Conservation (phyloP, 1,140 invertebrate genomes). For the Cherax destructor region DNA sequence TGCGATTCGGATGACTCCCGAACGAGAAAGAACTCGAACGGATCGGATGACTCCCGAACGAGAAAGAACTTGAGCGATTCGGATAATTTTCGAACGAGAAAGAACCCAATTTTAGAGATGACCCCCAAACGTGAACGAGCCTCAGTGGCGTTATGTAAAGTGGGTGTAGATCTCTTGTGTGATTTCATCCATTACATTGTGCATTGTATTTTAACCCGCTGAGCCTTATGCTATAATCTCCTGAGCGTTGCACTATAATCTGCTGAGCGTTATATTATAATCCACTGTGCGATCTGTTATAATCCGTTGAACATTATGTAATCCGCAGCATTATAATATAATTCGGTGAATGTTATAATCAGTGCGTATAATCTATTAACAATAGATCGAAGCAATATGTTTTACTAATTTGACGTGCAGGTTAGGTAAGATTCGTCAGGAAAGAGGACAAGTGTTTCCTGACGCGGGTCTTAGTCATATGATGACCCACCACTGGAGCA, state of each 20-base stretch:
- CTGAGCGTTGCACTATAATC: constrained; percentile 6
- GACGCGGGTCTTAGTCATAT: too few species aligned
- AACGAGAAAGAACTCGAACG: too few species aligned
- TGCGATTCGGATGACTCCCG: too few species aligned
- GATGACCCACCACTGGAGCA: too few species aligned
- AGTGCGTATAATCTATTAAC: constrained; percentile 12
- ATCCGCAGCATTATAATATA: constrained; percentile 18
- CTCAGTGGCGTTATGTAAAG: background rate
- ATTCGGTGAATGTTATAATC: constrained; percentile 21
- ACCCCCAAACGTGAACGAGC: too few species aligned
- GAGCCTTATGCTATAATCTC: background rate
- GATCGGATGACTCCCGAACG: too few species aligned
- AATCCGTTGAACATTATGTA: background rate
- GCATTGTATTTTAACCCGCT: background rate
- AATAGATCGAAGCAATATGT: background rate
- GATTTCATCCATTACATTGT: background rate
- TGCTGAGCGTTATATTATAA: constrained; percentile 14
- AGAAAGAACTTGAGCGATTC: too few species aligned
- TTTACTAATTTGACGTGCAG: too few species aligned
- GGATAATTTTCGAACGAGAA: too few species aligned
- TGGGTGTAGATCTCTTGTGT: background rate
- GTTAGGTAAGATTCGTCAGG: too few species aligned
- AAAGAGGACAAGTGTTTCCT: too few species aligned
- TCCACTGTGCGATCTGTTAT: background rate
- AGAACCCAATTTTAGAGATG: too few species aligned